Base-by-base conservation (phyloP, 2,113 vertebrate species). In the Silurus meridionalis region DNA sequence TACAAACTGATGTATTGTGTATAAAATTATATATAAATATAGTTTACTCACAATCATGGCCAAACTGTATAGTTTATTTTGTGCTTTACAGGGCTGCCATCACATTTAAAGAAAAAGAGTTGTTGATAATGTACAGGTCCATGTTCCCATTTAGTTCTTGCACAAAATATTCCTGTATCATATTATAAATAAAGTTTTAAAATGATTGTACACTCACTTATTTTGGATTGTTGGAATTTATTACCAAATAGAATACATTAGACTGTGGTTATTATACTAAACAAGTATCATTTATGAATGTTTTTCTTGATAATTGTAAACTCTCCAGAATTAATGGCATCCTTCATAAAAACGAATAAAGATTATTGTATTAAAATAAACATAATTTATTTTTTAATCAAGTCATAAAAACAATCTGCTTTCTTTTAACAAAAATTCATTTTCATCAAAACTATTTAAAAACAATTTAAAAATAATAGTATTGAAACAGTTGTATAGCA, bases 151-250 rank as follows among this genome's bases (percentile, higher is more conserved):
- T 94, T 94, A 96, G 94, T 95, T 96, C 96, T 97, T 99, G 97
- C 98, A 99, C 97, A 99, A 90, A 98, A 95, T 97, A 97, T 96
- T 96, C 95, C 96, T 99, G 97, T 99, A 98, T 97, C 95, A 97
- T 97, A 97, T 96, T 98, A 97, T 97, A 98, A 98, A 98, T 98
- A 98, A 95, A 98, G 95, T 90, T 95, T 92, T 93, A 94, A 96
- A 96, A 90, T 92, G 91, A 55, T 88, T 91, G 64, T 91, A 81
- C 89, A 75, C 83, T 61, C 19, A 64, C 83, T 61, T 90, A 72
- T 86, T 89, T 85, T 86, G 14, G 14, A 17, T 84, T 55, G 4
- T 77, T 15, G n/a, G 25, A 74, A 64, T 58, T 58, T 67, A 4
- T 80, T 58, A 37, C 4, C 5, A 46, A 46, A 61, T 8, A 80